Conservation (phyloP, 2,888 invertebrate genomes). For the Cylindroiulus punctatus region DNA sequence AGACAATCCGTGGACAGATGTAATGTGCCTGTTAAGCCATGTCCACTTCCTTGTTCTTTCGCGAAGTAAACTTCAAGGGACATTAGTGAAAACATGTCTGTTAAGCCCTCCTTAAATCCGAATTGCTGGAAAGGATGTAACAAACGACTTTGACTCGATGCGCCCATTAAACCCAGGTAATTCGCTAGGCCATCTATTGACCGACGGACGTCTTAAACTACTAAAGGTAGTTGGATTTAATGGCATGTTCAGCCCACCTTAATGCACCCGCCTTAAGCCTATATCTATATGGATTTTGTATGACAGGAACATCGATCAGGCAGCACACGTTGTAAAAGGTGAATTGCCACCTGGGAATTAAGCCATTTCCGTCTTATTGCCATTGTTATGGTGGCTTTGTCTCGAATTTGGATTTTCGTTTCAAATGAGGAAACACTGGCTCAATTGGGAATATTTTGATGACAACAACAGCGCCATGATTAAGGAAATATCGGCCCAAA, state of each 20-base stretch:
- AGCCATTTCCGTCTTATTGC: conserved; percentile 36
- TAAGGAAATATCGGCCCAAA: conserved; percentile 39
- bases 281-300: conserved; percentile 12
- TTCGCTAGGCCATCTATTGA: not conserved
- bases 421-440: conserved; percentile 39
- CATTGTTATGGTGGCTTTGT: conserved; percentile 42
- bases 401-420: conserved; percentile 36
- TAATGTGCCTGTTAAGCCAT: not conserved
- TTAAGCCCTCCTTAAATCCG: not conserved
- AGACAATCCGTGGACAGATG: not conserved
- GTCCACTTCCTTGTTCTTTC: not conserved
- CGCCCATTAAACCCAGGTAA: not conserved
- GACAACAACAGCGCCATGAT: conserved; percentile 36
- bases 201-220: not conserved
- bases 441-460: conserved; percentile 47
- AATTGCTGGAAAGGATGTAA: conserved; percentile 30
- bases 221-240: conserved; percentile 9
- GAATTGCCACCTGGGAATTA: conserved; percentile 47
- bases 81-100: conserved; percentile 12
- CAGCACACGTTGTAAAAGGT: conserved; percentile 15
- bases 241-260: not conserved
- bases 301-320: conserved; percentile 41
- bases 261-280: not conserved
- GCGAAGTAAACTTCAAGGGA: conserved; percentile 10
- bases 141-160: not conserved